phyloP scores from a whole-genome alignment of 2,888 invertebrate species.

The Ochlodes sylvanus region DNA sequence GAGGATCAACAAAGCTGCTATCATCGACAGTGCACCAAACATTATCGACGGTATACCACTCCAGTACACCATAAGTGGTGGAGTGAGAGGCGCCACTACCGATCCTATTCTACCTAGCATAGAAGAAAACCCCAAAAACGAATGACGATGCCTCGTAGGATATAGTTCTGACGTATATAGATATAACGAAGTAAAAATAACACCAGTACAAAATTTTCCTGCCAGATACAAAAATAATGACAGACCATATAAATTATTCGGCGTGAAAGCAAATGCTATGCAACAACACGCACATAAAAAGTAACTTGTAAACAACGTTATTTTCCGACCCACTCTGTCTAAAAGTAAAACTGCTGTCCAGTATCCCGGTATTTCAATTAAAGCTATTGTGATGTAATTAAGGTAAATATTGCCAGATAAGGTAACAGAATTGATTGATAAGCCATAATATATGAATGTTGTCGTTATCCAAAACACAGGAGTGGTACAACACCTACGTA shows the following conservation, averaged over 20 bases:
- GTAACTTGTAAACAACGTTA: conserved; percentile 68
- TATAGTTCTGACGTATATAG: conserved; percentile 90
- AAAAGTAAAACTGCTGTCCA: conserved; percentile 86
- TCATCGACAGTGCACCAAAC: conserved; percentile 69
- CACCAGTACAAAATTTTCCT: conserved; percentile 87
- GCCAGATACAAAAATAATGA: conserved; percentile 80
- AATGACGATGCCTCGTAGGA: conserved; percentile 88
- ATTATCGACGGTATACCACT: conserved; percentile 71
- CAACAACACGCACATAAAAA: conserved; percentile 80
- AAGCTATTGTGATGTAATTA: conserved; percentile 88
- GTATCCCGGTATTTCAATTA: conserved; percentile 90
- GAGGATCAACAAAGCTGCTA: conserved; percentile 67
- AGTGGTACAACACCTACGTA: conserved; percentile 87
- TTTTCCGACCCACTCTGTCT: conserved; percentile 85
- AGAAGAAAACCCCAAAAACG: conserved; percentile 88
- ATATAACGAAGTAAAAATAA: conserved; percentile 87
- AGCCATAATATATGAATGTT: conserved; percentile 91
- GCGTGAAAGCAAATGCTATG: conserved; percentile 79
- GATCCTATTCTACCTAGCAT: conserved; percentile 90
- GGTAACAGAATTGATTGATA: conserved; percentile 90
- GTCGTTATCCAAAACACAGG: conserved; percentile 92
- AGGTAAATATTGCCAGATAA: conserved; percentile 90
- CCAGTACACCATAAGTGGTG: conserved; percentile 84
- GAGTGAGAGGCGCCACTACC: conserved; percentile 88
- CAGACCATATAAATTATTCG: conserved; percentile 60